Evolutionary conservation across 2,888 invertebrate species (phyloP), one percentile per base, ranked within the genome.

Genomic region (Spodoptera littoralis): DNA sequence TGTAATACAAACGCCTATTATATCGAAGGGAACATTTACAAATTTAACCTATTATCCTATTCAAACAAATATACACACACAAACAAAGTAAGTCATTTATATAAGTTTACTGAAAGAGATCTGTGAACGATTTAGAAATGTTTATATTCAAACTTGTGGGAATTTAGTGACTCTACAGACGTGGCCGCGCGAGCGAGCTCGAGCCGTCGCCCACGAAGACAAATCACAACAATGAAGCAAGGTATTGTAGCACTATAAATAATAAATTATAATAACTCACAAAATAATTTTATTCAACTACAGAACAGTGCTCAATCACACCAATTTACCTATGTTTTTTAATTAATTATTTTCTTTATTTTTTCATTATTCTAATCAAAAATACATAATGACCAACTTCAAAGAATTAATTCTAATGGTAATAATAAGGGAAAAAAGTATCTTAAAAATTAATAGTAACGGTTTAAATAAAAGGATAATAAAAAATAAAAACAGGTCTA

Each of bases 371-470:
- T 69, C 78, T 80, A 80, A 57, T 76, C 53, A 69, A 79, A 77
- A 87, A 89, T 90, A 92, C 87, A 89, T 84, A 90, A 88, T 89
- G 91, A 90, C 86, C 86, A 91, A 90, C 91, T 84, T 89, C 85
- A 88, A 89, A 87, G 80, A 84, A 88, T 89, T 92, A 91, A 84
- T 60, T 81, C 91, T 93, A 93, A 90, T 92, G 93, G 93, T 93
- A 93, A 90, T 88, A 84, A 84, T 82, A 82, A 79, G 83, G 84
- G 81, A 83, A 88, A 88, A 90, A 88, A 82, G 84, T 85, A 87
- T 84, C 91, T 91, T 93, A 92, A 86, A 90, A 90, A 91, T 82
- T 91, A 92, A 92, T 92, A 93, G 91, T 93, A 92, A 93, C 92
- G 90, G 2, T 27, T 93, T 92, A 92, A 90, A 91, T 89, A 91